A percentile compares a stretch with the other conserved stretches of the same genome.
These are phyloP conservation scores for Morone chrysops DNA, from an alignment of 2,113 vertebrate species.

Conservation along the genomic window DNA sequence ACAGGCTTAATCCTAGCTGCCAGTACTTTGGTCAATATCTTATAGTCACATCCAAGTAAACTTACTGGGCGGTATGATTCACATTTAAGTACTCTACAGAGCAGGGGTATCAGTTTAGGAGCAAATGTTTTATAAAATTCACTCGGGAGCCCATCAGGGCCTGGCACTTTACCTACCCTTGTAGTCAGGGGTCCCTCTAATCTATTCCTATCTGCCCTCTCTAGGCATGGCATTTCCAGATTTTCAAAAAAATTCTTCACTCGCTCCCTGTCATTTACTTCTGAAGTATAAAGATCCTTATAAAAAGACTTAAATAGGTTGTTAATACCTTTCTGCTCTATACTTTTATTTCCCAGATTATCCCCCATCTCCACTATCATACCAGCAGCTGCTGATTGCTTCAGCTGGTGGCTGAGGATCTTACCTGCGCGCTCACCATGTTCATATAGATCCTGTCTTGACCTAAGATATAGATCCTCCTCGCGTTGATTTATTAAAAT, in stretches of 20 bases:
- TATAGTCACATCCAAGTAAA: slow-evolving; percentile 4
- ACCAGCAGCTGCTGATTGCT: no score
- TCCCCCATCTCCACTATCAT: no score
- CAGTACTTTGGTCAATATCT: slow-evolving; percentile 6
- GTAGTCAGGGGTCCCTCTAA: not conserved
- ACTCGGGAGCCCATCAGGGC: not conserved
- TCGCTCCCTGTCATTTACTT: not conserved
- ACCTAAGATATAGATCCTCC: no score
- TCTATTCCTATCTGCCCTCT: not conserved
- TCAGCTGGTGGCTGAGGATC: no score
- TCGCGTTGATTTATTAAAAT: no score
- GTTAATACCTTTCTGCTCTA: slow-evolving; percentile 13
- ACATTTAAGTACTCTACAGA: not conserved
- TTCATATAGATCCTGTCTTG: no score
- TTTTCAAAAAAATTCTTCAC: slow-evolving; percentile 2
- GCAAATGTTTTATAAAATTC: slow-evolving; percentile 12
- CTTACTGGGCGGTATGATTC: slow-evolving; percentile 10
- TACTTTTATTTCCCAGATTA: no score
- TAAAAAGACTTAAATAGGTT: not conserved
- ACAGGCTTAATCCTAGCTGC: not conserved
- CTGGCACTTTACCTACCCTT: not conserved
- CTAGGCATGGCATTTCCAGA: not conserved
- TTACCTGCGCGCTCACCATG: no score
- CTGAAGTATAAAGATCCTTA: no score
- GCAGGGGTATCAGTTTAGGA: not conserved